Conservation (phyloP, 2,113 vertebrate genomes). For the Loxodonta africana region DNA sequence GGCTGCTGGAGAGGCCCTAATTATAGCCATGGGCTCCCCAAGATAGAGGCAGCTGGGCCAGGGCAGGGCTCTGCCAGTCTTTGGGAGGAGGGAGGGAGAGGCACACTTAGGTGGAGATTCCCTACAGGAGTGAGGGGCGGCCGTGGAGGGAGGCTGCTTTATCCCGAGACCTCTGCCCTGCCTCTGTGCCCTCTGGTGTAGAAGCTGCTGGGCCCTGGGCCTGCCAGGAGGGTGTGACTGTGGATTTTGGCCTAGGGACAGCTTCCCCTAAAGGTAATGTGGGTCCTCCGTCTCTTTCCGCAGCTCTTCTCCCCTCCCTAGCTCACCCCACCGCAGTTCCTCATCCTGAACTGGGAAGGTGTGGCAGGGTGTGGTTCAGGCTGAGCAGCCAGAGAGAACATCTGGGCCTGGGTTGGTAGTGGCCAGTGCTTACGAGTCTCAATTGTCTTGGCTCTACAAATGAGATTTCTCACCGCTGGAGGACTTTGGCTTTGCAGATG, state of each 20-base stretch:
- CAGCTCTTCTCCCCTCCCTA: background rate
- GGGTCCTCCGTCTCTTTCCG: constrained; percentile 43
- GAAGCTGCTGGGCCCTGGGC: constrained; percentile 51
- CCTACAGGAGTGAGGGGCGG: constrained; percentile 49
- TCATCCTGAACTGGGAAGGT: constrained; percentile 41
- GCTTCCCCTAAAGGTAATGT: constrained; percentile 71
- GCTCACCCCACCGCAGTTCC: constrained; percentile 25
- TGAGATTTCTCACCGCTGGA: background rate
- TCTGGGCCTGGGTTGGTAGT: background rate
- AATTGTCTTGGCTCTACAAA: background rate
- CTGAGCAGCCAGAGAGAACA: background rate
- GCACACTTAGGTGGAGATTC: background rate
- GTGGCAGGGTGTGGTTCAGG: background rate
- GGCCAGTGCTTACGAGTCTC: background rate
- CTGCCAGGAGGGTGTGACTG: constrained; percentile 70
- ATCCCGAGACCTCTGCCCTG: background rate
- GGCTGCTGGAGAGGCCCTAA: constrained; percentile 76
- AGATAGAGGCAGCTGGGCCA: constrained; percentile 61
- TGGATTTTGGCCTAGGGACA: constrained; percentile 74
- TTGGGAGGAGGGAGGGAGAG: background rate
- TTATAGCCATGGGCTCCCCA: constrained; percentile 75
- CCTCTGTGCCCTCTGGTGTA: constrained; percentile 23
- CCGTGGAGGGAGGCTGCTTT: background rate
- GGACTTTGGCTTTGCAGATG: constrained; percentile 12
- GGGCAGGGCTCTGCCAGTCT: constrained; percentile 37